Evolutionary conservation across 2,113 vertebrate species (phyloP), one percentile per base, ranked within the genome.

Genomic region (Pomatostomus ruficeps): DNA sequence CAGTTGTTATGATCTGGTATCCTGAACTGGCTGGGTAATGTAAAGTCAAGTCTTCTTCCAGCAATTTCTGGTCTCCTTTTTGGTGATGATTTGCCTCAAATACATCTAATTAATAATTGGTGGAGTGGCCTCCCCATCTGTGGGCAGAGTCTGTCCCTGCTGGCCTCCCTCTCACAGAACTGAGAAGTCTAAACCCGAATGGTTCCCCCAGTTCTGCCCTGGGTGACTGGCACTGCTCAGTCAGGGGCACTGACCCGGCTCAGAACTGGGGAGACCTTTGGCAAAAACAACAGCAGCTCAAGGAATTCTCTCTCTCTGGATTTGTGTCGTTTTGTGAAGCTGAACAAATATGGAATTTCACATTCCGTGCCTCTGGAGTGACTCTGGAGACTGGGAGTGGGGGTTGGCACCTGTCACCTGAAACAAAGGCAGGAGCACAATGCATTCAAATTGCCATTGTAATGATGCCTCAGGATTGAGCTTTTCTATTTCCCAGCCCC

Each of bases 381-480:
- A 80, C 68, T 10, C n/a, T 38, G 9, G 57, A 80, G 29, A 43
- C 33, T 58, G 45, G 33, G 43, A 87, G 75, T 70, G 74, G 65
- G 74, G 58, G 63, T 81, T 87, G 70, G 33, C 67, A 86, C 46
- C 75, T 96, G 88, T 86, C 73, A 94, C 42, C 48, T 57, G 38
- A 97, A 87, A 95, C 66, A 94, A 92, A 40, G 62, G 43, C 66
- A 66, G 31, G 54, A 81, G 91, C 78, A 70, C 77, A 92, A 87
- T 68, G 84, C 33, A 82, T 88, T 95, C 52, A 89, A 86, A 91
- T 91, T 94, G 48, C 58, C 29, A 63, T 38, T 80, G 26, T n/a
- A n/a, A n/a, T n/a, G n/a, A n/a, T n/a, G n/a, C n/a, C n/a, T n/a
- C n/a, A n/a, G n/a, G n/a, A n/a, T n/a, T n/a, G n/a, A n/a, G n/a